Base-by-base conservation (phyloP, 2,888 invertebrate genomes). In the Pilophorus perplexus region DNA sequence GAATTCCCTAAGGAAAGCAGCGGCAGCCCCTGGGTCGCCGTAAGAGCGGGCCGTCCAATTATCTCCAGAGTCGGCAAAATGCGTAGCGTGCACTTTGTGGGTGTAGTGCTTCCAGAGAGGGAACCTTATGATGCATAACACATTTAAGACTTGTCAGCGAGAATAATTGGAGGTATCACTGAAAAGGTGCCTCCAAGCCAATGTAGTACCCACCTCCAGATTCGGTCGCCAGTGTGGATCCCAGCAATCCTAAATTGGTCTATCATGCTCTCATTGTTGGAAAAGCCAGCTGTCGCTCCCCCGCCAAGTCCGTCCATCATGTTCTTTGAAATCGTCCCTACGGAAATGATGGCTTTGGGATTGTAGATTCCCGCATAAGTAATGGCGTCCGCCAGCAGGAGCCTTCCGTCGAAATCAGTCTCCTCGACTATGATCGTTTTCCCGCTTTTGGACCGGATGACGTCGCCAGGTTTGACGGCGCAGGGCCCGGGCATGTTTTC, bases 401-500 rank as follows among this genome's bases (percentile, higher is more conserved):
- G 80, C 12, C 90, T 80, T 0, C 90, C 92, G 70, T 90, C 91
- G 25, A 87, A 85, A 73, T 90, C 88, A 0, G 90, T 90, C 59
- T 86, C 82, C 73, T 89, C 83, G 38, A 90, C 81, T 74, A 84
- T 83, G 60, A 92, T 86, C 28, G 85, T 83, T 77, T 89, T 89
- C 3, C 89, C 89, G 75, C 85, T 88, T 78, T 85, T 85, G 3
- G 87, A 85, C 65, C 79, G 82, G 5, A 90, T 84, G 12, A 90
- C 84, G 75, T 92, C 91, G 0, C 90, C 90, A 6, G 89, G 88
- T 71, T 87, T 85, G 71, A 86, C 87, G 14, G 90, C 88, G 57
- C 79, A 83, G 60, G 89, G 87, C 67, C 86, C 85, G 2, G 89
- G 86, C 84, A 91, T 85, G 74, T 91, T 85, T 76, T 93, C 92